Conservation (phyloP, 1,140 invertebrate genomes). For the Monomorium pharaonis region DNA sequence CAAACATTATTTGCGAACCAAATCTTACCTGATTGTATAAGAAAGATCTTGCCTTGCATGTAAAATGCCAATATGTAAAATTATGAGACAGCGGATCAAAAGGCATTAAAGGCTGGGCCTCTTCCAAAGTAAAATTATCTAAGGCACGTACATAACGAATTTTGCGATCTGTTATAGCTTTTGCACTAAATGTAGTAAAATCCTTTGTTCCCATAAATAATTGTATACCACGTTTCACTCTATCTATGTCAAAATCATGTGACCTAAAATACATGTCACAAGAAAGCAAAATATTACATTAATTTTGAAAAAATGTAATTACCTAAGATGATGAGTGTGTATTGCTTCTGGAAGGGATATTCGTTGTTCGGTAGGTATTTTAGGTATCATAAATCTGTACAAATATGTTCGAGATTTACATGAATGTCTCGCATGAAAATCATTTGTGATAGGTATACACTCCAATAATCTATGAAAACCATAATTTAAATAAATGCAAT, state of each 20-base stretch:
- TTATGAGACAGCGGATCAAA: slow-evolving; percentile 77
- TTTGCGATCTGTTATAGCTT: slow-evolving; percentile 80
- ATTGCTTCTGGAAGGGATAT: slow-evolving; percentile 75
- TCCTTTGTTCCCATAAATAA: slow-evolving; percentile 85
- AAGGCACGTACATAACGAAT: slow-evolving; percentile 83
- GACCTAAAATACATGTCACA: slow-evolving; percentile 35
- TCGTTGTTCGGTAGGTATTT: slow-evolving; percentile 64
- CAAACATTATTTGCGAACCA: slow-evolving; percentile 34
- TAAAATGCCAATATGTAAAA: slow-evolving; percentile 89
- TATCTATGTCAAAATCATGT: slow-evolving; percentile 73
- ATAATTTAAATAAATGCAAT: neutral
- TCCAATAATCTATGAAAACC: slow-evolving; percentile 85
- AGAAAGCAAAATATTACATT: neutral
- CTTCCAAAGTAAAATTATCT: slow-evolving; percentile 84
- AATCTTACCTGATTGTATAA: slow-evolving; percentile 89
- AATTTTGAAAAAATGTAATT: slow-evolving; percentile 20
- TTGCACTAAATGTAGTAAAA: slow-evolving; percentile 88
- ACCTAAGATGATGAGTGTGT: slow-evolving; percentile 65
- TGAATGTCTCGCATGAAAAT: slow-evolving; percentile 87
- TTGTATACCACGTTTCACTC: slow-evolving; percentile 63
- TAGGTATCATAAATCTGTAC: slow-evolving; percentile 87
- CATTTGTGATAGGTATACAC: slow-evolving; percentile 85
- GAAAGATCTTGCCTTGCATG: slow-evolving; percentile 88
- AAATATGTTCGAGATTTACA: slow-evolving; percentile 88
- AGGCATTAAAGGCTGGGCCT: slow-evolving; percentile 82